Percentiles rank a stretch among this genome's conserved stretches.
Evolutionary conservation across 2,113 vertebrate species (phyloP).

Genomic region (Pluvianellus socialis): DNA sequence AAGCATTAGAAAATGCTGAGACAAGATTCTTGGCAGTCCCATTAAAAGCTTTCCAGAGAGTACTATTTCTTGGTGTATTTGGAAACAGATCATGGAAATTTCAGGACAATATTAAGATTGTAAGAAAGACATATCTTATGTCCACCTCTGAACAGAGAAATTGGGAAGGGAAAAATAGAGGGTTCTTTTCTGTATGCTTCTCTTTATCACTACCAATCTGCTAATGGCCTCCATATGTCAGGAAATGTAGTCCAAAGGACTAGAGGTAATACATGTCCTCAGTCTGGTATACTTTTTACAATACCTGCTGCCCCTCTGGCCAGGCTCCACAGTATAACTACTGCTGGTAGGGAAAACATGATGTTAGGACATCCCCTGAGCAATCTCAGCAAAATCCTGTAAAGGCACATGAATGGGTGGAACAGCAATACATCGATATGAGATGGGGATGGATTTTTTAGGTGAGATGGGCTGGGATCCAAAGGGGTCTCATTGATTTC

Average conservation of each 20-base stretch:
- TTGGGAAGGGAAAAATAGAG: background rate
- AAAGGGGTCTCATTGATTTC: background rate
- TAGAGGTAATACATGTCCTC: fast-evolving
- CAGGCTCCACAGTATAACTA: background rate
- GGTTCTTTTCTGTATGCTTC: background rate
- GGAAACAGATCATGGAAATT: background rate
- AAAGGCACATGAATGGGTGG: background rate
- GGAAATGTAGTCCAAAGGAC: background rate
- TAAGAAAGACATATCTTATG: background rate
- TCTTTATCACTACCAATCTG: background rate
- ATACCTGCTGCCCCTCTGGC: background rate
- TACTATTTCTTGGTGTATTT: background rate
- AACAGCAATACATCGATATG: fast-evolving
- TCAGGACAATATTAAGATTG: background rate
- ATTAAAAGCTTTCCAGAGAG: background rate
- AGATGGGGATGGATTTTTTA: background rate
- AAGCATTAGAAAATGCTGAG: background rate
- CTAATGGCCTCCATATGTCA: background rate
- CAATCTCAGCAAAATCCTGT: background rate
- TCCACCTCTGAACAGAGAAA: background rate
- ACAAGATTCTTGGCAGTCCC: background rate
- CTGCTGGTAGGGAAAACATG: background rate
- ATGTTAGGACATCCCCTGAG: background rate
- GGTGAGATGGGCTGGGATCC: fast-evolving
- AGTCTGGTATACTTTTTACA: background rate